phyloP scores from a whole-genome alignment of 2,888 invertebrate genomes.

The Acleris holmiana region DNA sequence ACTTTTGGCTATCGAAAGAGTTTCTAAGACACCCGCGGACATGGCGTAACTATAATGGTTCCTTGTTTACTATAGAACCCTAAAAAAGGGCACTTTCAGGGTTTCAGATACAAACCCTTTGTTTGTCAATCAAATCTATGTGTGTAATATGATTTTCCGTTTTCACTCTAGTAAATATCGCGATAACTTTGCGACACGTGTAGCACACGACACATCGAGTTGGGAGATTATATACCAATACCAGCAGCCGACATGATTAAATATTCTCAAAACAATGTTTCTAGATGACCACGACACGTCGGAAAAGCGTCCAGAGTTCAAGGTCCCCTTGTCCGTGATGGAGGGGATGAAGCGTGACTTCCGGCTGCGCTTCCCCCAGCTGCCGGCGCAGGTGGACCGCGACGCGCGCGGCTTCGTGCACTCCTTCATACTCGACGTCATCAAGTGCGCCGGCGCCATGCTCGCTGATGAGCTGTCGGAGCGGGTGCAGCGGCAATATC shows the following conservation, averaged over 20 bases:
- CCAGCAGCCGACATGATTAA: background rate
- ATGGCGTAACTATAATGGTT: too few species aligned
- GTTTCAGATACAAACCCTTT: too few species aligned
- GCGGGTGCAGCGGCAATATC: slow-evolving; percentile 95
- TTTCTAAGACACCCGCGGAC: too few species aligned
- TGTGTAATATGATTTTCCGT: too few species aligned
- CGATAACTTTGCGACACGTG: too few species aligned
- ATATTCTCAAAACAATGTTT: background rate
- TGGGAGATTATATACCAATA: too few species aligned
- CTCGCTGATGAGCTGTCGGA: slow-evolving; percentile 94
- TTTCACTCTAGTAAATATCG: too few species aligned
- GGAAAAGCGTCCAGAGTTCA: slow-evolving; percentile 67
- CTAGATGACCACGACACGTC: slow-evolving; percentile 66
- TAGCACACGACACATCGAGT: too few species aligned
- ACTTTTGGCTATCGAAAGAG: too few species aligned
- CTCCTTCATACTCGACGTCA: slow-evolving; percentile 86
- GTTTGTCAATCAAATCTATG: too few species aligned
- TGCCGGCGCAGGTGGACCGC: slow-evolving; percentile 72
- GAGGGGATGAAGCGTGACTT: slow-evolving; percentile 76
- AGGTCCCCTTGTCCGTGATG: slow-evolving; percentile 66
- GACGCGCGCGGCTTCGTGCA: slow-evolving; percentile 89
- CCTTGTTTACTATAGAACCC: too few species aligned
- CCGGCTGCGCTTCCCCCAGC: slow-evolving; percentile 71
- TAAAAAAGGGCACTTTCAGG: too few species aligned
- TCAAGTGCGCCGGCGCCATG: slow-evolving; percentile 84